These are phyloP conservation scores for Macrobrachium nipponense DNA, from an alignment of 1,140 invertebrate species.

Conservation along the genomic window DNA sequence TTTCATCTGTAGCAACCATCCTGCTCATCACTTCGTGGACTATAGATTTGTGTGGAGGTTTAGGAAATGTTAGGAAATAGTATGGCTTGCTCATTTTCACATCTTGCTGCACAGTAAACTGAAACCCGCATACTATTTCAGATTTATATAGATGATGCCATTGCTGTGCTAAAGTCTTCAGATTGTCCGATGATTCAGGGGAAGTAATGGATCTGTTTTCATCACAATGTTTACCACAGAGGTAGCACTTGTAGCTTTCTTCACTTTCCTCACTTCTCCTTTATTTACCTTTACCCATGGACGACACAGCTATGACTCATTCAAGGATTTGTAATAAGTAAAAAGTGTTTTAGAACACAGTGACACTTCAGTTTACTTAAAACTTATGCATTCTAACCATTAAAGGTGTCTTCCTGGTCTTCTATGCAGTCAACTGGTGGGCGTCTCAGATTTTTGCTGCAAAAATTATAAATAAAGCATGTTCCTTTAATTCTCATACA, in stretches of 20 bases:
- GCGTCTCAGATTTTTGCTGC: neutral
- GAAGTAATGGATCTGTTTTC: neutral
- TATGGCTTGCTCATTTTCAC: neutral
- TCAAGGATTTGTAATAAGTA: neutral
- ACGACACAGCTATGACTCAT: slow-evolving; percentile 4
- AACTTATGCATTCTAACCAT: neutral
- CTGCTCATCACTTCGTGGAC: slow-evolving; percentile 30
- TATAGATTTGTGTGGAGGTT: neutral
- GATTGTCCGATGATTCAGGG: neutral
- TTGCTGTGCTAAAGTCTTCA: neutral
- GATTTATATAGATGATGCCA: neutral
- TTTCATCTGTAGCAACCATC: slow-evolving; percentile 11
- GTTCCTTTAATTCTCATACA: neutral
- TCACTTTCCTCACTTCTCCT: neutral
- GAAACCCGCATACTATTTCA: neutral
- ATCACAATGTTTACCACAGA: neutral
- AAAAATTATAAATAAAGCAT: slow-evolving; percentile 4
- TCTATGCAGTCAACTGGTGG: no score
- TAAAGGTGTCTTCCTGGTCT: neutral
- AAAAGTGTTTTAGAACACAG: slow-evolving; percentile 6
- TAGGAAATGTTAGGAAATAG: neutral
- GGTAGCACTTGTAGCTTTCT: neutral
- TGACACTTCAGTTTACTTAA: neutral
- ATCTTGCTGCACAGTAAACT: neutral
- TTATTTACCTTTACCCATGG: neutral